These are phyloP conservation scores for Indicator indicator DNA, from an alignment of 2,113 vertebrate species.

Conservation along the genomic window DNA sequence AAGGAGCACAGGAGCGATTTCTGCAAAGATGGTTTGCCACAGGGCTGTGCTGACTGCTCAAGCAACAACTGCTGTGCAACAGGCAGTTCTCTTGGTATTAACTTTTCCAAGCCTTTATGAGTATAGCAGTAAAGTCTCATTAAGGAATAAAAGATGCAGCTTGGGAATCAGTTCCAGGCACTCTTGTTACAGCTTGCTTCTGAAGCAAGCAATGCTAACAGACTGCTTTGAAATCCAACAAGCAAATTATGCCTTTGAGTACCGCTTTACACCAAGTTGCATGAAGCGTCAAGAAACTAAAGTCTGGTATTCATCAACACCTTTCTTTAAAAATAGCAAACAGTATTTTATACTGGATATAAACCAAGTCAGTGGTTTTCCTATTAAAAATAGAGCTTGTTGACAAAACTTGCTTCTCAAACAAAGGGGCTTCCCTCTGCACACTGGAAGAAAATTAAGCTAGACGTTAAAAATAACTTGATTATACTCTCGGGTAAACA, in stretches of 20 bases:
- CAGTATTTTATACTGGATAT: neutral
- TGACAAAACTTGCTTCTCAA: neutral
- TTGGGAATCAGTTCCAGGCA: neutral
- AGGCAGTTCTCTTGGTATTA: neutral
- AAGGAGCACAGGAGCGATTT: neutral
- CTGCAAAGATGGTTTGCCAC: neutral
- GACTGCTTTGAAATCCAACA: neutral
- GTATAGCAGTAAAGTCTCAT: neutral
- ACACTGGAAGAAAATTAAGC: neutral
- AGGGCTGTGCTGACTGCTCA: accelerated
- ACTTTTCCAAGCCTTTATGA: neutral
- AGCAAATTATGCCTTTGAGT: accelerated
- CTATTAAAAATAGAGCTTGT: neutral
- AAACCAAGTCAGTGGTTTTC: neutral
- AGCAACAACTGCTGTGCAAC: neutral
- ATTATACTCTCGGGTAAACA: neutral
- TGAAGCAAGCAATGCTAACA: accelerated
- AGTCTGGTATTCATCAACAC: neutral
- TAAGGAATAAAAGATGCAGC: neutral
- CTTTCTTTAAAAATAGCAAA: neutral
- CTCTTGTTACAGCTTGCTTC: neutral
- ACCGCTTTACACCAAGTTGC: neutral
- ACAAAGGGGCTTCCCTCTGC: neutral
- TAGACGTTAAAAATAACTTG: neutral
- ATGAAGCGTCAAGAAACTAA: neutral